Conservation (phyloP, 2,797 vertebrate species). For the Eidolon dupreanum region DNA sequence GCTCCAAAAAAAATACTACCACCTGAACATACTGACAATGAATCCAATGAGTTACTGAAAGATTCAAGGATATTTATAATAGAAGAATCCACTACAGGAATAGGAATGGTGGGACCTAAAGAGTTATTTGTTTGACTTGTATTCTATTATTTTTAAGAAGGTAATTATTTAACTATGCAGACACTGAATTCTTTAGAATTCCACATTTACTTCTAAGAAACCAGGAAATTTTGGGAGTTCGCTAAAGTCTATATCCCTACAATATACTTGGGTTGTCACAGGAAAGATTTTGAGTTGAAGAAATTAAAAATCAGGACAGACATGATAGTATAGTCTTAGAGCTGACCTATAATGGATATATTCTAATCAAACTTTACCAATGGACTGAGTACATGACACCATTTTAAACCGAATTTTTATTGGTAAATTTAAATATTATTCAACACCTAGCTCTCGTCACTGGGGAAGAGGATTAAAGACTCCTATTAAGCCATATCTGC, state of each 20-base stretch:
- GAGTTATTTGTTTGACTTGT: not conserved
- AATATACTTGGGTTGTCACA: not conserved
- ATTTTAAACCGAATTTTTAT: not conserved
- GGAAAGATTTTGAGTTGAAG: not conserved
- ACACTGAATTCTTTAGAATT: slow-evolving; percentile 18
- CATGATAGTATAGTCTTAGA: not conserved
- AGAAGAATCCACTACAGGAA: not conserved
- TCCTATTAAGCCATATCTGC: not conserved
- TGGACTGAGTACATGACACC: not conserved
- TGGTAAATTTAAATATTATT: not conserved
- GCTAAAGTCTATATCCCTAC: not conserved
- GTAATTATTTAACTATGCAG: not conserved
- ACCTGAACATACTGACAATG: not conserved
- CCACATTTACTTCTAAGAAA: not conserved
- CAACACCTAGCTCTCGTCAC: not conserved
- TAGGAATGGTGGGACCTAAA: not conserved
- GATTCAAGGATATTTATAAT: not conserved
- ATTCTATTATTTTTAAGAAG: not conserved
- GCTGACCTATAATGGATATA: not conserved
- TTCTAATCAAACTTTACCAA: not conserved
- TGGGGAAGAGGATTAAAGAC: not conserved
- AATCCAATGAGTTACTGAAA: not conserved
- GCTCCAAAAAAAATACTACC: slow-evolving; percentile 15
- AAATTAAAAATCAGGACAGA: slow-evolving; percentile 20
- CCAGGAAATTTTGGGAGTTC: not conserved